Evolutionary conservation across 2,888 invertebrate genomes (phyloP), one percentile per base, ranked within the genome.

Genomic region (Drosophila testacea): DNA sequence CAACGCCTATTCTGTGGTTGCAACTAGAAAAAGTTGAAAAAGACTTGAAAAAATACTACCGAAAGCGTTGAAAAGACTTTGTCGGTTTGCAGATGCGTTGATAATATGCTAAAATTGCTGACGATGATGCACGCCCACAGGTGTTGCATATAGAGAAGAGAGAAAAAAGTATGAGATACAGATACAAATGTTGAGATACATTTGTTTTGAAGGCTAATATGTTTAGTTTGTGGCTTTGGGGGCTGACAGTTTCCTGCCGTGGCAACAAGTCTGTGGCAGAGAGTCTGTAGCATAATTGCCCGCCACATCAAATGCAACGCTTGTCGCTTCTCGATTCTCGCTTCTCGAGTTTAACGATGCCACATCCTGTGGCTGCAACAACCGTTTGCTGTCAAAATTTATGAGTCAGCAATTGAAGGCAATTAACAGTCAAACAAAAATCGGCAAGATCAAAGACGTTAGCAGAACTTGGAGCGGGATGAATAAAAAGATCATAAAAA

Each of bases 1-100:
- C 70, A 64, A 88, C 91, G 91, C 91, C 91, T 89, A 77, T 47
- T 72, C 73, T 34, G 46, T 13, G 57, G 71, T 71, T 38, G 48
- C 30, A 65, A 61, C 65, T 76, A 64, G 79, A 38, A 9, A 41
- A 42, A 50, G 42, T 22, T 28, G 13, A 47, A 16, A 30, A 34
- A 16, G 22, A n/a, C 10, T 7, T 7, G 3, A 36, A 42, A 39
- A 22, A 28, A 34, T 44, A 44, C 55, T 28, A 56, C 55, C 34
- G 36, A 44, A 56, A 89, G 90, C 91, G 91, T 90, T 91, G 91
- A 91, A 91, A 91, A 85, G 77, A 81, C 88, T 91, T 87, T 90
- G 91, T 90, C 90, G 91, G 91, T 86, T 85, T 82, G 75, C 85
- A 89, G 90, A 87, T 87, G 90, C 86, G 86, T 87, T 87, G 86